Evolutionary conservation across 2,113 vertebrate genomes (phyloP), one percentile per base, ranked within the genome.

Genomic region (Odobenus rosmarus): DNA sequence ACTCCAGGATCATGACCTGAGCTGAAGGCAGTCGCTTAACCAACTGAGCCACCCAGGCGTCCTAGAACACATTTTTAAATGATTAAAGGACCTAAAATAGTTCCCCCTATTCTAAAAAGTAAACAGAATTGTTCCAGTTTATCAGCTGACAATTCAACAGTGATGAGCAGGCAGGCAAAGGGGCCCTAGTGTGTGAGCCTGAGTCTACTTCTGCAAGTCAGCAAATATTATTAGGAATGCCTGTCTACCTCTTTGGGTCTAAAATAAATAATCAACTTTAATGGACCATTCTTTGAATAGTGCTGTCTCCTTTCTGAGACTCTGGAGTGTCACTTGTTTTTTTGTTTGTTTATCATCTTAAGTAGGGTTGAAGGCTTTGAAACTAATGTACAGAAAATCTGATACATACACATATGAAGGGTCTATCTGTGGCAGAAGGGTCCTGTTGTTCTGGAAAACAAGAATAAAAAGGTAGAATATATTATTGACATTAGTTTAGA

Each of bases 331-430:
- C 33, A 88, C 26, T 55, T 89, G 51, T 85, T 93, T 91, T 88
- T 24, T 91, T 89, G 11, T 69, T 72, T 72, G 55, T 77, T 90
- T 89, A 92, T 59, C 46, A 46, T 83, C 87, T 87, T 86, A 59
- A 94, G 46, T 42, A 76, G 46, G 36, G 16, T 76, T 82, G 79
- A 97, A 95, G 64, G 51, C 12, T 95, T 51, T 90, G 88, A 90
- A 94, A 92, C 91, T 57, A 91, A 93, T 23, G 13, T 49, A 24
- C 42, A 90, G 36, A 57, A 96, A 77, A 93, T 83, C 42, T 87
- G 51, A 80, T n/a, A 77, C 16, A 83, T 24, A 74, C n/a, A 86
- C 19, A 82, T 23, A 59, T 39, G 46, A 57, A 74, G 33, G 51
- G 11, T 95, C 16, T 42, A 62, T 39, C 91, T 53, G 13, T 84